phyloP scores from a whole-genome alignment of 2,888 invertebrate genomes.

The Horisme vitalbata region DNA sequence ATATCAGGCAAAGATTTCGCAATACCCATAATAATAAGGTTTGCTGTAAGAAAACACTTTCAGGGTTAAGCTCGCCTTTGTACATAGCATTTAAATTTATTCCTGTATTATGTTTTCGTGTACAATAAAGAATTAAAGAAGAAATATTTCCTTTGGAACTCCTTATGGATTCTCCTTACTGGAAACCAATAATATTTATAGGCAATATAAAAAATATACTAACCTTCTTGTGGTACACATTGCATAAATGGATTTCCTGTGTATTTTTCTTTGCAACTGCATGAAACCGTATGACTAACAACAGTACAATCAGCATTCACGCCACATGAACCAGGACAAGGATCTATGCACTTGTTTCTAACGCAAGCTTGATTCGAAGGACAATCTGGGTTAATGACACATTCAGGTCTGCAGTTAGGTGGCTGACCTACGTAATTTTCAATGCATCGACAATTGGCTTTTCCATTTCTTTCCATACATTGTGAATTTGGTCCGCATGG shows the following conservation, averaged over 20 bases:
- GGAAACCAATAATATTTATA: too few species aligned
- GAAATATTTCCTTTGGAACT: too few species aligned
- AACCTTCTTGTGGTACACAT: conserved; percentile 85
- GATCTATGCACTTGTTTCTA: conserved; percentile 91
- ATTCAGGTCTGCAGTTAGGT: conserved; percentile 92
- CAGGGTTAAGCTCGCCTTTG: too few species aligned
- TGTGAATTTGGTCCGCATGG: conserved; percentile 92
- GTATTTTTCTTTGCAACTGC: conserved; percentile 89
- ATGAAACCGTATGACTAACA: conserved; percentile 91
- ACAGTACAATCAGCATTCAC: conserved; percentile 90
- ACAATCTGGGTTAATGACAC: conserved; percentile 92
- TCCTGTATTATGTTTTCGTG: too few species aligned
- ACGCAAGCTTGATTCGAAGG: conserved; percentile 90
- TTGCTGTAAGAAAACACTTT: too few species aligned
- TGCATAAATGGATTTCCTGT: conserved; percentile 93
- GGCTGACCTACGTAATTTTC: conserved; percentile 90
- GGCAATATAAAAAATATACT: conserved; percentile 12
- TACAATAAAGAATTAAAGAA: too few species aligned
- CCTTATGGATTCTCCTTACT: too few species aligned
- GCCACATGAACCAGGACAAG: conserved; percentile 92
- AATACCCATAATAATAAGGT: too few species aligned
- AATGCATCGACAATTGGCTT: conserved; percentile 90
- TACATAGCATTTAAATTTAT: too few species aligned
- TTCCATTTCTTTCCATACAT: conserved; percentile 85
- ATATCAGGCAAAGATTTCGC: too few species aligned